Conservation (phyloP, 2,113 vertebrate species). For the Anguilla japonica region DNA sequence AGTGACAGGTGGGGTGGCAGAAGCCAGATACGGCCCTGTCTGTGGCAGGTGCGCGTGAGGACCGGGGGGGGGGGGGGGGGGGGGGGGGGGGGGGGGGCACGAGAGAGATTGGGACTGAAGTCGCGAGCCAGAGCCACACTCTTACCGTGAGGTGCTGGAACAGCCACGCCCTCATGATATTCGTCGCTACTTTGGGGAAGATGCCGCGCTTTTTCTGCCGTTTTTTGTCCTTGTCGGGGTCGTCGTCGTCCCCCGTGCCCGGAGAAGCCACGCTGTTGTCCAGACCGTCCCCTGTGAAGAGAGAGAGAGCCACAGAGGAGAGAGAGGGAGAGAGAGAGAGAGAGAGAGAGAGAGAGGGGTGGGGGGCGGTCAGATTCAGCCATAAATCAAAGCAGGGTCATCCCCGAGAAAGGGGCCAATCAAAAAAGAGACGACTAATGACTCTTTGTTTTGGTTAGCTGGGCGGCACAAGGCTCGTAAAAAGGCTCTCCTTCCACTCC, state of each 20-base stretch:
- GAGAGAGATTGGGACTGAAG: neutral
- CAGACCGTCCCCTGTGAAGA: constrained; percentile 90
- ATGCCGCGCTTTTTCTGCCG: constrained; percentile 99
- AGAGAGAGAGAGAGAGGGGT: neutral
- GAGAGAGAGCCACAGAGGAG: constrained; percentile 30
- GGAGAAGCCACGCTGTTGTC: constrained; percentile 99
- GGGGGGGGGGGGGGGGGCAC: no score
- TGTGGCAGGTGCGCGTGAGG: neutral
- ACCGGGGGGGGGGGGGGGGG: no score
- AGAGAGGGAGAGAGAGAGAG: constrained; percentile 78
- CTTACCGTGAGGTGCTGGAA: constrained; percentile 99
- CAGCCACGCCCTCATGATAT: constrained; percentile 99
- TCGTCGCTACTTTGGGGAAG: constrained; percentile 99
- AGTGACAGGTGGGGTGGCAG: constrained; percentile 57
- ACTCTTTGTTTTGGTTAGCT: constrained; percentile 64
- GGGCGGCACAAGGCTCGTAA: constrained; percentile 55
- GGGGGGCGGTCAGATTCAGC: neutral
- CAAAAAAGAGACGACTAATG: constrained; percentile 56
- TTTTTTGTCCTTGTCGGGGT: constrained; percentile 99
- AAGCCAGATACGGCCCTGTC: constrained; percentile 19
- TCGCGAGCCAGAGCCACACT: constrained; percentile 25
- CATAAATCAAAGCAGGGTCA: constrained; percentile 38
- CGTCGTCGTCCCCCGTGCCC: constrained; percentile 96
- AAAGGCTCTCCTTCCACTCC: constrained; percentile 62
- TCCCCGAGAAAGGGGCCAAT: constrained; percentile 53